Percentiles rank a stretch among this genome's conserved stretches.
These are phyloP conservation scores for Narcine bancroftii DNA, from an alignment of 2,113 vertebrate genomes.

Conservation along the genomic window DNA sequence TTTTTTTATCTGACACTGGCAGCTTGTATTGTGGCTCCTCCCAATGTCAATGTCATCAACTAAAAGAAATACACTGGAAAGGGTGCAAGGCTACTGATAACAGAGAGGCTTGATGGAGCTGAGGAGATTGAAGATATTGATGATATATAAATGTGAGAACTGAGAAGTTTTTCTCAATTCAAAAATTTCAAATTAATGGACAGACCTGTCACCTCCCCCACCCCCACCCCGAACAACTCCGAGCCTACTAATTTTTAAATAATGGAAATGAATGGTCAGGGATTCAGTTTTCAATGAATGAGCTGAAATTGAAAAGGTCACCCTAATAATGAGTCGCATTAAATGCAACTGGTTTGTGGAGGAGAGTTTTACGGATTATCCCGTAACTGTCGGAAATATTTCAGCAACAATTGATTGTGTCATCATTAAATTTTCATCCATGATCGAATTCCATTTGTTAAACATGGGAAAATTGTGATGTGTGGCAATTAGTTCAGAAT, in stretches of 20 bases:
- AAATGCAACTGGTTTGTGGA: slow-evolving; percentile 39
- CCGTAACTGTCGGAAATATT: slow-evolving; percentile 40
- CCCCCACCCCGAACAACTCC: too few species aligned
- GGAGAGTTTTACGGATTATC: slow-evolving; percentile 38
- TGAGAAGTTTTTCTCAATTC: not conserved
- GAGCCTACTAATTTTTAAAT: not conserved
- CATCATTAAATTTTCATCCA: slow-evolving; percentile 43
- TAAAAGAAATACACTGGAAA: not conserved
- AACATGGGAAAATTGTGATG: slow-evolving; percentile 37
- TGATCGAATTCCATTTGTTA: slow-evolving; percentile 43
- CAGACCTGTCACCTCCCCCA: not conserved
- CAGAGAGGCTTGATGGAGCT: not conserved
- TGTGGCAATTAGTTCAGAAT: slow-evolving; percentile 42
- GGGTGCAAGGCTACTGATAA: not conserved
- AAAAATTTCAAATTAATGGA: not conserved
- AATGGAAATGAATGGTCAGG: not conserved
- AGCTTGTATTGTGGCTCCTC: not conserved
- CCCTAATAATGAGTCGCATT: slow-evolving; percentile 39
- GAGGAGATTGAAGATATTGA: not conserved
- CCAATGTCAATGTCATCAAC: not conserved
- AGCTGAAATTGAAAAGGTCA: slow-evolving; percentile 40
- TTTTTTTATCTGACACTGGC: not conserved
- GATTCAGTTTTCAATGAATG: not conserved
- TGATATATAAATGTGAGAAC: not conserved
- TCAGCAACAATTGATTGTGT: slow-evolving; percentile 41